Base-by-base conservation (phyloP, 92 coral and sea anemone genomes). In the Actinostola sp. region DNA sequence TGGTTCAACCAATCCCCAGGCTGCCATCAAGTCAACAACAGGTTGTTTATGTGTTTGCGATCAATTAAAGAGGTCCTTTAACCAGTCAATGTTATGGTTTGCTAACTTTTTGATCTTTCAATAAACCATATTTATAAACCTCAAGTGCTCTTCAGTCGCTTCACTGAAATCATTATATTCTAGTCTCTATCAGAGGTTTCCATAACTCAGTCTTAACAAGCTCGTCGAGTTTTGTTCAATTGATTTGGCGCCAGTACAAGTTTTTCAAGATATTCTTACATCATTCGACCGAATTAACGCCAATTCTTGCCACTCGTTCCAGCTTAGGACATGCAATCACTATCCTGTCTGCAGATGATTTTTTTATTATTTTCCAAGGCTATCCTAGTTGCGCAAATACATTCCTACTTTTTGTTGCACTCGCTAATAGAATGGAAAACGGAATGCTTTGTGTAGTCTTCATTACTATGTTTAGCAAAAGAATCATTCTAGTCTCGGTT, bases 41-140 rank as follows among this genome's bases (percentile, higher is more conserved):
- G 97, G 92, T 88, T 84, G 89, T 80, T 61, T 25, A 36, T 71
- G 72, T 86, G 89, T 73, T 66, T 70, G 62, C 29, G 50, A 31
- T 46, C 72, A 39, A 75, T 63, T 64, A 66, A 75, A 53, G 60
- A 45, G 81, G 61, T 61, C 35, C 54, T n/a, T 75, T 17, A 45
- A 50, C 38, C 46, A 39, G 74, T 42, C 56, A 39, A 21, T 68
- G 74, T 50, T 36, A 50, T 36, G 58, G 51, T 60, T 54, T 65
- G 30, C 65, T 57, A 54, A 65, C 66, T 62, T 53, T 48, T 72
- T 66, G 66, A 81, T 73, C 42, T 33, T 44, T 81, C 66, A 64
- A 62, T 58, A 81, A 46, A 64, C 58, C 35, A 28, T 44, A 41
- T 51, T 21, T 24, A 61, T 34, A 48, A 8, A 24, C 7, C 36